Evolutionary conservation across 2,797 vertebrate genomes (phyloP), one percentile per base, ranked within the genome.

Genomic region (Alcedo quadribrachys): DNA sequence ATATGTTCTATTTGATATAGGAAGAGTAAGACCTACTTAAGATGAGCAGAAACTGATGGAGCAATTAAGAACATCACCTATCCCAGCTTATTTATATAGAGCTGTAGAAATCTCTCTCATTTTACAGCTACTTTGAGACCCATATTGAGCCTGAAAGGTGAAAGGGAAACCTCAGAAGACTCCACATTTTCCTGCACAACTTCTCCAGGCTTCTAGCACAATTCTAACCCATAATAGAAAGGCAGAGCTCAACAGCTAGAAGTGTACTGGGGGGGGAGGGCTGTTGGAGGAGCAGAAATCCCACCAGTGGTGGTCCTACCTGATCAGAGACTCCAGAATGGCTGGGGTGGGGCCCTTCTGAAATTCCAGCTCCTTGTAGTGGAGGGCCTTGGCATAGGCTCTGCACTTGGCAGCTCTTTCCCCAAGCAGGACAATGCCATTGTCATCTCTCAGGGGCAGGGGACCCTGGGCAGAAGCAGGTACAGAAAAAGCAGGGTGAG

Each of bases 341-440:
- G 99, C 98, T 0, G 99, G 99, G 12, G 98, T 98, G 15, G 99
- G 97, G 4, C 99, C 99, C 86, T 99, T 99, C 96, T 99, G 99
- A 95, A 99, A 99, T 97, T 99, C 99, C 97, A 99, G 98, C 92
- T 99, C 99, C 97, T 99, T 99, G 98, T 99, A 99, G 97, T 99
- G 99, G 22, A 99, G 97, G 6, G 99, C 99, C 73, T 99, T 99
- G 94, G 99, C 99, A 4, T 99, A 99, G 0, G 99, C 99, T 32
- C 99, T 98, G 78, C 99, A 99, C 94, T 99, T 99, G 65, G 99
- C 99, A 37, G 99, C 99, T 95, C 99, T 98, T 93, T 99, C 99
- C 1, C 99, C 99, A 18, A 99, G 98, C 28, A 99, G 97, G 85
- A 99, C 99, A 37, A 99, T 98, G 78, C 99, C 99, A 40, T 99